phyloP scores from a whole-genome alignment of 2,797 vertebrate genomes.

The Xiphorhynchus erythropygius region DNA sequence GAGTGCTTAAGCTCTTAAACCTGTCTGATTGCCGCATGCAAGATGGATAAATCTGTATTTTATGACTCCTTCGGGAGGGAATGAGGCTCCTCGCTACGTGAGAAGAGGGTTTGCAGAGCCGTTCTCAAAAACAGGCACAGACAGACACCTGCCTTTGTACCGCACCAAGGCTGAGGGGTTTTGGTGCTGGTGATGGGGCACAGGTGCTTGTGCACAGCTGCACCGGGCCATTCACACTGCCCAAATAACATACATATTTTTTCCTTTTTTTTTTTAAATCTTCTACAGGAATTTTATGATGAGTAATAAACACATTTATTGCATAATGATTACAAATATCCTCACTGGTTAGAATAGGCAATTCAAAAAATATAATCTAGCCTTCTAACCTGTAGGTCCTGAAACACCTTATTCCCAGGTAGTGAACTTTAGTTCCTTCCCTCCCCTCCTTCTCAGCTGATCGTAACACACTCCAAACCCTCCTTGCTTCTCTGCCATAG shows the following conservation, averaged over 20 bases:
- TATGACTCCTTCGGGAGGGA: conserved; percentile 7
- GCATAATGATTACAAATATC: not conserved
- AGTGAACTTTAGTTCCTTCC: not conserved
- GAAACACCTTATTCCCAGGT: not conserved
- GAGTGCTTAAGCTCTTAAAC: conserved; percentile 24
- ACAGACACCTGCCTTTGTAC: not conserved
- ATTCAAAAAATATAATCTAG: not conserved
- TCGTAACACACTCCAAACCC: not conserved
- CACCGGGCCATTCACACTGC: not conserved
- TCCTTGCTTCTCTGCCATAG: not conserved
- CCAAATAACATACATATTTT: not conserved
- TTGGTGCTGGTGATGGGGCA: not conserved
- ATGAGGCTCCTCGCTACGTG: not conserved
- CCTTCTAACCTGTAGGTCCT: not conserved
- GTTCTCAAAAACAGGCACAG: not conserved
- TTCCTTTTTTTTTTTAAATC: not conserved
- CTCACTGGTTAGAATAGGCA: not conserved
- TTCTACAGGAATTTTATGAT: not conserved
- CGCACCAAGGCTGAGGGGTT: not conserved
- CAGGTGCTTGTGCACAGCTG: not conserved
- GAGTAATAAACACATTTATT: not conserved
- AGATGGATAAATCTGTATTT: conserved; percentile 57
- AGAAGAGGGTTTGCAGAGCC: conserved; percentile 19
- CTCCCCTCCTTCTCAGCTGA: not conserved
- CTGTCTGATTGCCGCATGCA: conserved; percentile 36